These are phyloP conservation scores for Sminthurides aquaticus DNA, from an alignment of 2,888 invertebrate genomes.

Conservation along the genomic window DNA sequence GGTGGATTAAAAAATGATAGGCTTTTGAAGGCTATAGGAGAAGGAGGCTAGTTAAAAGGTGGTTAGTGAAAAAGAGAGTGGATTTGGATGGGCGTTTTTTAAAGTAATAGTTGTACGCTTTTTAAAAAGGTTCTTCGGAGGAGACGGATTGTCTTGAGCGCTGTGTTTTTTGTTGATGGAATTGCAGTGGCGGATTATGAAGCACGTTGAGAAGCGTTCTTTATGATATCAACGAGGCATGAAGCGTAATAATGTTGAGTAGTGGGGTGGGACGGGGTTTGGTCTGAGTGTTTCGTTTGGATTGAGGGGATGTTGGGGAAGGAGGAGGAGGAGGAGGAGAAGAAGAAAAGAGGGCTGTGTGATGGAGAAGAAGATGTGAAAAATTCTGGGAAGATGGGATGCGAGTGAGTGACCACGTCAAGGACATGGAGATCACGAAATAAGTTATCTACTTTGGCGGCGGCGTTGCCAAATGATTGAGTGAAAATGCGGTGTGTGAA, in stretches of 20 bases:
- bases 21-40: too few species aligned
- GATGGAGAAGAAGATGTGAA: slow-evolving; percentile 14
- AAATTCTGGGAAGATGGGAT: slow-evolving; percentile 25
- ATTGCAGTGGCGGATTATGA: neutral
- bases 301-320: neutral
- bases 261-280: neutral
- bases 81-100: too few species aligned
- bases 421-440: slow-evolving; percentile 43
- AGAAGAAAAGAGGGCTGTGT: neutral
- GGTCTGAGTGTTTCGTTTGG: neutral
- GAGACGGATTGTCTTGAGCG: neutral
- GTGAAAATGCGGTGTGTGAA: neutral
- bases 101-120: too few species aligned
- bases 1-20: too few species aligned
- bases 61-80: too few species aligned
- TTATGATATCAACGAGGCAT: slow-evolving; percentile 16
- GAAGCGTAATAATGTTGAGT: slow-evolving; percentile 20
- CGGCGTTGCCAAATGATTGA: slow-evolving; percentile 18
- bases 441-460: slow-evolving; percentile 17
- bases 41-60: too few species aligned
- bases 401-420: slow-evolving; percentile 44
- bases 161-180: neutral
- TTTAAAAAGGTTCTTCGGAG: neutral
- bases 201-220: neutral
- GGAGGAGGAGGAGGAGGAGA: neutral